phyloP scores from a whole-genome alignment of 2,888 invertebrate species.

The Noctua pronuba region DNA sequence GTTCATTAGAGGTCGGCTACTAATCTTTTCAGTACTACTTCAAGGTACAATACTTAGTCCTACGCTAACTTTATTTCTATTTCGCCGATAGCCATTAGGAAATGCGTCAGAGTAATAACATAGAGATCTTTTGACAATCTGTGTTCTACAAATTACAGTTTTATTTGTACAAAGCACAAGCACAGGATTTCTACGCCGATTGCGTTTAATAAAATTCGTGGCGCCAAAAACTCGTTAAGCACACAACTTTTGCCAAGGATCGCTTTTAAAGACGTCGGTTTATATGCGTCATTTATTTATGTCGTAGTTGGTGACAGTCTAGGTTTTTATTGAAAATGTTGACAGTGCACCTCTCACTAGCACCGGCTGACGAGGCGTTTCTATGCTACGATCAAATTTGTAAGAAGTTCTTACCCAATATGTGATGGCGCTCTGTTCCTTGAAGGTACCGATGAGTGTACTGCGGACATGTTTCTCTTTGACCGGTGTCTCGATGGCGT shows the following conservation, averaged over 20 bases:
- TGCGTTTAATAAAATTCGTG: not conserved
- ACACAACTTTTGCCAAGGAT: not conserved
- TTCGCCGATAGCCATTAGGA: not conserved
- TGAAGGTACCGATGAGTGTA: constrained; percentile 98
- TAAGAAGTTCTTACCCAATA: constrained; percentile 93
- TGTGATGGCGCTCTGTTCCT: constrained; percentile 96
- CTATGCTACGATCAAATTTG: not conserved
- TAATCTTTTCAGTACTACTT: constrained; percentile 13
- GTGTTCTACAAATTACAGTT: not conserved
- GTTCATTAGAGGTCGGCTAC: not conserved
- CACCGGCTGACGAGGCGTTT: not conserved
- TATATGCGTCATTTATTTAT: not conserved
- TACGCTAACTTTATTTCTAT: constrained; percentile 14
- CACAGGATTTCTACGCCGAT: not conserved
- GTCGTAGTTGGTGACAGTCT: not conserved
- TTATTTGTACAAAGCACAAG: not conserved
- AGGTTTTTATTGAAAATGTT: not conserved
- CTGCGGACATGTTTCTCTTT: constrained; percentile 99
- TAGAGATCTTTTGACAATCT: not conserved
- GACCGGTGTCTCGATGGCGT: constrained; percentile 96
- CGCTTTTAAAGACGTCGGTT: not conserved
- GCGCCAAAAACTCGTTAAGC: not conserved
- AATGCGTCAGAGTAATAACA: constrained; percentile 15
- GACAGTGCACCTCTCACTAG: not conserved
- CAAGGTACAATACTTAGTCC: constrained; percentile 10